phyloP scores from a whole-genome alignment of 2,888 invertebrate genomes.

The Hyalella azteca region DNA sequence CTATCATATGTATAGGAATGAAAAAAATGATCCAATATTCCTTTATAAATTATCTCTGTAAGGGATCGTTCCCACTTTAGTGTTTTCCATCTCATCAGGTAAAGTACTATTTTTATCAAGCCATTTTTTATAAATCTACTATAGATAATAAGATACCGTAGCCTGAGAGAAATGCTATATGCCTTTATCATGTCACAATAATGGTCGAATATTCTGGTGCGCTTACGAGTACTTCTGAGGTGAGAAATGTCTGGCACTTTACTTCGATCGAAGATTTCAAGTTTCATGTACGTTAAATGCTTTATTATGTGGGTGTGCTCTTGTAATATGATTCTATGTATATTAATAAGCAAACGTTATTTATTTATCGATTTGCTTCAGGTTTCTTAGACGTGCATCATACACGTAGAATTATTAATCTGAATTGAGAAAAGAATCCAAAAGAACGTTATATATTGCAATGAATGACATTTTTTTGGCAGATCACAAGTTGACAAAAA shows the following conservation, averaged over 20 bases:
- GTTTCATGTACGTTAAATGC: background rate
- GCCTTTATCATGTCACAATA: constrained; percentile 15
- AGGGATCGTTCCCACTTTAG: background rate
- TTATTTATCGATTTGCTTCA: too few species aligned
- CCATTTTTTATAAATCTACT: constrained; percentile 23
- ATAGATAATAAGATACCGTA: constrained; percentile 3
- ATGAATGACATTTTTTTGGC: too few species aligned
- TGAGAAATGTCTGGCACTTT: background rate
- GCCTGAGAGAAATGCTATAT: constrained; percentile 11
- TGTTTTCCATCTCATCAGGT: constrained; percentile 15
- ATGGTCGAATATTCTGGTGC: background rate
- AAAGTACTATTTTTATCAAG: constrained; percentile 29
- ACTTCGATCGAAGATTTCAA: background rate
- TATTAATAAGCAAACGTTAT: too few species aligned
- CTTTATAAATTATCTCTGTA: too few species aligned
- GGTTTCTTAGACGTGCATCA: too few species aligned
- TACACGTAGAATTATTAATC: too few species aligned
- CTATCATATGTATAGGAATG: too few species aligned
- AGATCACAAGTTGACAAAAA: too few species aligned
- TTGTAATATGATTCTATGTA: background rate
- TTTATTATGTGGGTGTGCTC: background rate
- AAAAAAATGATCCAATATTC: too few species aligned
- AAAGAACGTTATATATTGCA: too few species aligned
- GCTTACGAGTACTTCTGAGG: background rate
- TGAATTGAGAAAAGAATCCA: too few species aligned